Percentiles rank a stretch among this genome's conserved stretches.
Evolutionary conservation across 2,888 invertebrate species (phyloP).

Genomic region (Callosobruchus maculatus): DNA sequence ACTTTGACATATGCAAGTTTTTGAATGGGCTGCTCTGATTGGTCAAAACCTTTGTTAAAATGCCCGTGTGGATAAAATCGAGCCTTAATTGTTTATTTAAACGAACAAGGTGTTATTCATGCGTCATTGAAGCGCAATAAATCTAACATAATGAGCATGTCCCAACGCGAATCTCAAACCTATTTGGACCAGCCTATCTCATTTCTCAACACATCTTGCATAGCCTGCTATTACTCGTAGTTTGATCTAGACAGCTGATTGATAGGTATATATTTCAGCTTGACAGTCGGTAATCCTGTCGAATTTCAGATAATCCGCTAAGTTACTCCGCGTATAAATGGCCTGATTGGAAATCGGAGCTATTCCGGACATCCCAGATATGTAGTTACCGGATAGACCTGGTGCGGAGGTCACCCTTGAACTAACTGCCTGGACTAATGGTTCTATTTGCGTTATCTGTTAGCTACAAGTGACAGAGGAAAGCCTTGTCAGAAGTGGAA

Average conservation of each 20-base stretch:
- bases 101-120: too few species aligned
- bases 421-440: background rate
- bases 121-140: too few species aligned
- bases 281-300: background rate
- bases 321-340: background rate
- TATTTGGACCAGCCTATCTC: background rate
- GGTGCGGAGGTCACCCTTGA: background rate
- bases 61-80: too few species aligned
- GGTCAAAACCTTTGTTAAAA: too few species aligned
- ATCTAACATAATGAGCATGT: too few species aligned
- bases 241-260: background rate
- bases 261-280: background rate
- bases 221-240: background rate
- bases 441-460: background rate
- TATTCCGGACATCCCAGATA: background rate
- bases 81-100: too few species aligned
- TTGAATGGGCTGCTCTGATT: too few species aligned
- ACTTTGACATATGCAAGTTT: too few species aligned
- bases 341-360: background rate
- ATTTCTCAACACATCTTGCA: background rate
- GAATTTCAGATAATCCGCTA: background rate
- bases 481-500: background rate
- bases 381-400: background rate
- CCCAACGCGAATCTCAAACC: too few species aligned
- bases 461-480: conserved; percentile 18